Evolutionary conservation across 1,140 invertebrate species (phyloP).

Genomic region (Ditylenchus dipsaci): DNA sequence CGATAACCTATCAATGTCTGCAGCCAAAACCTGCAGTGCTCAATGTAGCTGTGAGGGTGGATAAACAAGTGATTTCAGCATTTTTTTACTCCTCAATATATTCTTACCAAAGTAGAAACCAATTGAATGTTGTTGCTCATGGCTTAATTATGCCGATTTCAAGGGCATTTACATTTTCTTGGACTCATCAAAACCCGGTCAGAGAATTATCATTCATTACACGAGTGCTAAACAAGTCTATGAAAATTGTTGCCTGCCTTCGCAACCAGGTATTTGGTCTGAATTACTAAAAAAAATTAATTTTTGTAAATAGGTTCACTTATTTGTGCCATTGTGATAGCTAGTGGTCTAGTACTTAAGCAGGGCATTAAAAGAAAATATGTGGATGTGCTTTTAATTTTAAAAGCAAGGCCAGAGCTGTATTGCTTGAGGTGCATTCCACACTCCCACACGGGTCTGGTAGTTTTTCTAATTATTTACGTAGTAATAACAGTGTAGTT

Average conservation of each 20-base stretch:
- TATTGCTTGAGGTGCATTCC: constrained; percentile 15
- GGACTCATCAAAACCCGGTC: background rate
- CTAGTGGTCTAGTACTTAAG: constrained; percentile 19
- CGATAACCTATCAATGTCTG: constrained; percentile 40
- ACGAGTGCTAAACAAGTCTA: constrained; percentile 20
- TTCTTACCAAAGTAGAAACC: background rate
- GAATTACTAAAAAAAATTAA: background rate
- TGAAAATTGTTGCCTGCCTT: constrained; percentile 15
- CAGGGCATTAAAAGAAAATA: constrained; percentile 9
- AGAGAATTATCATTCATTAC: background rate
- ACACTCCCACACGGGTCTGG: constrained; percentile 43
- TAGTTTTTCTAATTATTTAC: background rate
- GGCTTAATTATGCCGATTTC: background rate
- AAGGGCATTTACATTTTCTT: background rate
- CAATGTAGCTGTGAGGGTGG: constrained; percentile 38
- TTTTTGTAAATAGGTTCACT: constrained; percentile 14
- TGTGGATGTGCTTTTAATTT: constrained; percentile 5
- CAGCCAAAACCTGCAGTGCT: constrained; percentile 21
- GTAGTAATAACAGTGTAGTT: too few relatives aligned
- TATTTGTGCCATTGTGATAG: constrained; percentile 30
- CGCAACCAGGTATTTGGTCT: background rate
- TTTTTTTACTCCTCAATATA: background rate
- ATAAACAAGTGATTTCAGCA: constrained; percentile 29
- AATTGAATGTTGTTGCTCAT: background rate
- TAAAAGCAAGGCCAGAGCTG: background rate